phyloP scores from a whole-genome alignment of 2,797 vertebrate genomes.

The Loriculus beryllinus region DNA sequence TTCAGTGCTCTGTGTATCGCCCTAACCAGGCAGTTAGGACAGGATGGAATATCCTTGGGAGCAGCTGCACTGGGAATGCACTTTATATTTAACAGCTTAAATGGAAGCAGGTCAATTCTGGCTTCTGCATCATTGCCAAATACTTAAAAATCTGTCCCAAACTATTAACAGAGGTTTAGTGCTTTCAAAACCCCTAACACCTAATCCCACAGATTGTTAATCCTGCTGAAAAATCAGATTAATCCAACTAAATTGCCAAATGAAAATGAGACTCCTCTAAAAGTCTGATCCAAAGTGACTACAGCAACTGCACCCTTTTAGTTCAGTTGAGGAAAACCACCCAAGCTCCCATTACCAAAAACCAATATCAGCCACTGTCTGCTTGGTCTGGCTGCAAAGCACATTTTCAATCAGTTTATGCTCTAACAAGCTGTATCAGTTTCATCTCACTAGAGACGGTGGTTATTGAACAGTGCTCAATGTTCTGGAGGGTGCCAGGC shows the following conservation, averaged over 20 bases:
- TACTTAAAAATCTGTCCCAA: neutral
- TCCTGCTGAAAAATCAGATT: neutral
- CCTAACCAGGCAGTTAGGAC: neutral
- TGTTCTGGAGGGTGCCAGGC: constrained; percentile 49
- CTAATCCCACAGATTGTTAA: neutral
- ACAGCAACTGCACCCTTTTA: neutral
- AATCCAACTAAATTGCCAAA: neutral
- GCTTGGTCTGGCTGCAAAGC: neutral
- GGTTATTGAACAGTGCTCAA: constrained; percentile 33
- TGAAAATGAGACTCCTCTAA: neutral
- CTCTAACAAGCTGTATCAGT: constrained; percentile 52
- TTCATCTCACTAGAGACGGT: constrained; percentile 23
- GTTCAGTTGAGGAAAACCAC: neutral
- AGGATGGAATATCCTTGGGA: neutral
- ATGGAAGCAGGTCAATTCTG: neutral
- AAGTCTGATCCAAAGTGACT: neutral
- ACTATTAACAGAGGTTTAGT: neutral
- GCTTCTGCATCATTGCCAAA: neutral
- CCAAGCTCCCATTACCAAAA: neutral
- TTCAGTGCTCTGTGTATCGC: too few relatives aligned
- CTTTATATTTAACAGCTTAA: neutral
- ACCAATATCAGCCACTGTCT: neutral
- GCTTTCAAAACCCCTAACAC: neutral
- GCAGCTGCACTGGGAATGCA: neutral
- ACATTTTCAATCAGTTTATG: constrained; percentile 28